Evolutionary conservation across 2,113 vertebrate genomes (phyloP).

Genomic region (Vidua macroura): DNA sequence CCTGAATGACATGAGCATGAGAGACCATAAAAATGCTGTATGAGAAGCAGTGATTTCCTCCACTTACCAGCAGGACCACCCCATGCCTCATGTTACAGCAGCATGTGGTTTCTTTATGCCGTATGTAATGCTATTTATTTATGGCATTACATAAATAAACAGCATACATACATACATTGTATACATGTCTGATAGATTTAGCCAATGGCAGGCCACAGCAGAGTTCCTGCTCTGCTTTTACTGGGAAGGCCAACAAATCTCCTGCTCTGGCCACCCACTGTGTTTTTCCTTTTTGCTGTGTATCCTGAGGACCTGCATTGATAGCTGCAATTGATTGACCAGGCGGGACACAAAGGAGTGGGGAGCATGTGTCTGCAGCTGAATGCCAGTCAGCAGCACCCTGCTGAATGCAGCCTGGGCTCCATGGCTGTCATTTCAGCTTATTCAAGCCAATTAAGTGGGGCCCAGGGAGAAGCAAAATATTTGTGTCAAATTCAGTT

Average conservation of each 20-base stretch:
- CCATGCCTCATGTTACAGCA: background rate
- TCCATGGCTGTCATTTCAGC: background rate
- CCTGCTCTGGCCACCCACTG: background rate
- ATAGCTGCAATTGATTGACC: background rate
- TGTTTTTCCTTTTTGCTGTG: slow-evolving; percentile 18
- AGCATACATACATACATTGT: background rate
- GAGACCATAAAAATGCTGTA: background rate
- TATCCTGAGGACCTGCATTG: slow-evolving; percentile 29
- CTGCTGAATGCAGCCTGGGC: background rate
- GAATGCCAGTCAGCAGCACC: background rate
- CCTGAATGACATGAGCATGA: background rate
- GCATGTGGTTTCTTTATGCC: accelerated
- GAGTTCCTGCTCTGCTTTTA: background rate
- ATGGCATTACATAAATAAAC: background rate
- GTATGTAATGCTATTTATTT: background rate
- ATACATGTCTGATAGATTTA: background rate
- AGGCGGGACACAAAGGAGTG: background rate
- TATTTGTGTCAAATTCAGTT: background rate
- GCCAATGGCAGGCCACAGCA: background rate
- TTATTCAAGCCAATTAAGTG: background rate
- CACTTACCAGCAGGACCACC: background rate
- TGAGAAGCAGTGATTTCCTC: background rate
- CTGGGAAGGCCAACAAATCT: background rate
- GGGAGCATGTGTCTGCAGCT: accelerated
- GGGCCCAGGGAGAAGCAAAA: background rate